phyloP scores from a whole-genome alignment of 2,888 invertebrate species.

The Lypha dubia region DNA sequence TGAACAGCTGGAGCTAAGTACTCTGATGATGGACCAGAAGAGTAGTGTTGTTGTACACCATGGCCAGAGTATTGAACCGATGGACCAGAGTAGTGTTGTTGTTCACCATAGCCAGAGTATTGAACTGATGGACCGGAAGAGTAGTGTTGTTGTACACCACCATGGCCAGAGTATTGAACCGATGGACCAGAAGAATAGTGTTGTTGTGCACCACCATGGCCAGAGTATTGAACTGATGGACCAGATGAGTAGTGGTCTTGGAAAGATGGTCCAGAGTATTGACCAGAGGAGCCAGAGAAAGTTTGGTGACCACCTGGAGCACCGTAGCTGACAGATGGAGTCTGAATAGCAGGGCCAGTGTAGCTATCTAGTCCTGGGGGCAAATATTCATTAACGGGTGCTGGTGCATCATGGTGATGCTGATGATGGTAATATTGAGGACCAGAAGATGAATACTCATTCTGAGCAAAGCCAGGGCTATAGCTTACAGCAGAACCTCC shows the following conservation, averaged over 20 bases:
- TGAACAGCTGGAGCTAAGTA: conserved; percentile 68
- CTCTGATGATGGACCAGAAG: conserved; percentile 58
- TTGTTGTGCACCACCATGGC: conserved; percentile 58
- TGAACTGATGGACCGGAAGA: conserved; percentile 61
- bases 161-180: conserved; percentile 57
- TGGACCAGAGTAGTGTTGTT: conserved; percentile 61
- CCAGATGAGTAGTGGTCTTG: conserved; percentile 57
- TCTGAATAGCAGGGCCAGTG: conserved; percentile 66
- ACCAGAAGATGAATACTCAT: conserved; percentile 45
- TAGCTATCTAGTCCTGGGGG: conserved; percentile 72
- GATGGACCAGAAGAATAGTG: conserved; percentile 71
- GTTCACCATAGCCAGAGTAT: conserved; percentile 75
- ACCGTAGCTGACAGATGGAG: conserved; percentile 68
- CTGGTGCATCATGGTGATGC: conserved; percentile 30
- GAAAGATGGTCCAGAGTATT: conserved; percentile 49
- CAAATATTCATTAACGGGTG: conserved; percentile 77
- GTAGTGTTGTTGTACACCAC: conserved; percentile 54
- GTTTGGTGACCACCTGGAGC: conserved; percentile 65
- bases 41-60: conserved; percentile 65
- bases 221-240: conserved; percentile 59
- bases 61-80: conserved; percentile 72
- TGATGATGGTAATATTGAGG: conserved; percentile 69
- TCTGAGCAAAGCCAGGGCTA: conserved; percentile 74
- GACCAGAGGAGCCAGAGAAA: conserved; percentile 32
- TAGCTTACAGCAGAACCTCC: conserved; percentile 75